These are phyloP conservation scores for Falco peregrinus DNA, from an alignment of 2,797 vertebrate species.

Conservation along the genomic window DNA sequence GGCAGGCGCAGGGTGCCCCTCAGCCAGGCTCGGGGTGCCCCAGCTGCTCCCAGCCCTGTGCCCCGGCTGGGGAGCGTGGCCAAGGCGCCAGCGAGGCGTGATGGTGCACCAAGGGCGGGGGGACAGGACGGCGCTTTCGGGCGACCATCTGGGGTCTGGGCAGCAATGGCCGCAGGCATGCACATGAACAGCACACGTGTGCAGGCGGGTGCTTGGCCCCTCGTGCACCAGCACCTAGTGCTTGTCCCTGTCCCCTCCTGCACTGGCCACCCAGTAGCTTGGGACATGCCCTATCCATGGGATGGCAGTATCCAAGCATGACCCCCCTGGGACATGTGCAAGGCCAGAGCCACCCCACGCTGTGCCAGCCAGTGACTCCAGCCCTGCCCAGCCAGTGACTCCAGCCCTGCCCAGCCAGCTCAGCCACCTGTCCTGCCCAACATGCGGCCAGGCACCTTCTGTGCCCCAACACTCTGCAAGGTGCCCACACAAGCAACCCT, in stretches of 20 bases:
- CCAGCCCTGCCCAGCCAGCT: not conserved
- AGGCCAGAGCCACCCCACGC: not conserved
- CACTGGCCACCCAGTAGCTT: accelerated
- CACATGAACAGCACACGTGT: constrained; percentile 58
- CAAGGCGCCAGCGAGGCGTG: constrained; percentile 74
- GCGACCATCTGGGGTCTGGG: constrained; percentile 58
- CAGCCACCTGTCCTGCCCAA: not conserved
- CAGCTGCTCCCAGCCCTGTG: constrained; percentile 76
- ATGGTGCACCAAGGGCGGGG: constrained; percentile 32
- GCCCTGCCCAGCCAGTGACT: not conserved
- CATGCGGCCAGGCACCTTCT: not conserved
- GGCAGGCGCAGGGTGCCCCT: not conserved
- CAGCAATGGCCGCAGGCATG: not conserved
- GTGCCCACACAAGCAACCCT: not conserved
- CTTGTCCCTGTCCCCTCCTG: not conserved
- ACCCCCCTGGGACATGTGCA: accelerated
- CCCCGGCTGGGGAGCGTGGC: constrained; percentile 50
- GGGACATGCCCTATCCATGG: not conserved
- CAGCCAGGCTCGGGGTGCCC: constrained; percentile 59
- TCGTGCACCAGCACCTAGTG: not conserved
- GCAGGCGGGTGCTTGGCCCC: not conserved
- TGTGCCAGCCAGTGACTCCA: not conserved
- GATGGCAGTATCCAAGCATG: not conserved
- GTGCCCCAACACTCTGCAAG: accelerated
- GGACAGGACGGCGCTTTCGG: not conserved